These are phyloP conservation scores for Mallotus villosus DNA, from an alignment of 2,797 vertebrate genomes.

Conservation along the genomic window DNA sequence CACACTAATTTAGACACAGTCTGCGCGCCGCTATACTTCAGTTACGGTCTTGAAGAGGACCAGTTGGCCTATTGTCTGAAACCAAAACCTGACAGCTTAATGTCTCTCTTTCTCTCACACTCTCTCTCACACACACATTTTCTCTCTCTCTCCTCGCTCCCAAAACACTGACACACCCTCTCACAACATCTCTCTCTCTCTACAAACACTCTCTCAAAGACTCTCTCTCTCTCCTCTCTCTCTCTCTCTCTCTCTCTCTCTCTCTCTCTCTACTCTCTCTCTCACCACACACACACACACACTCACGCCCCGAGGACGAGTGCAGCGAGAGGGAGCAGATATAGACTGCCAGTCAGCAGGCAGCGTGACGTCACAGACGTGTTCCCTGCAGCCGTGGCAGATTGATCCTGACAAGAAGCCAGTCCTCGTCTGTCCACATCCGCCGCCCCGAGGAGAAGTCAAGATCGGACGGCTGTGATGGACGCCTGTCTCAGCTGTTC, in stretches of 20 bases:
- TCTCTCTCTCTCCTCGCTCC: no score
- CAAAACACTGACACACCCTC: no score
- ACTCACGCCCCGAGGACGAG: background rate
- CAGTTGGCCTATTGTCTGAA: no score
- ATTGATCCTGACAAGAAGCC: constrained; percentile 49
- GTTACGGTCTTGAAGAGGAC: background rate
- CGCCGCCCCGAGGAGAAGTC: constrained; percentile 23
- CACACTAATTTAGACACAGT: background rate
- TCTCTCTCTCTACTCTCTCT: no score
- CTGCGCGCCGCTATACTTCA: background rate
- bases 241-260: background rate
- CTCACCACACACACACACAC: no score
- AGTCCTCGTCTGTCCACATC: constrained; percentile 31
- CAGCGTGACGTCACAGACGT: constrained; percentile 52
- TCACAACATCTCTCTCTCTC: background rate
- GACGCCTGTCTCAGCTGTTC: constrained; percentile 63
- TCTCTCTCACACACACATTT: no score
- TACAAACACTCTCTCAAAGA: no score
- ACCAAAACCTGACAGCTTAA: background rate
- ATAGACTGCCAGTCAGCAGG: background rate
- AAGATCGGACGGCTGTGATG: constrained; percentile 45
- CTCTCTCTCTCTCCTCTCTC: no score
- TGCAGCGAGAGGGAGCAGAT: background rate
- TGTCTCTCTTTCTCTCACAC: background rate
- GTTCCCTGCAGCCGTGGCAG: constrained; percentile 33